These are phyloP conservation scores for Prochilodus magdalenae DNA, from an alignment of 2,113 vertebrate genomes.

Conservation along the genomic window DNA sequence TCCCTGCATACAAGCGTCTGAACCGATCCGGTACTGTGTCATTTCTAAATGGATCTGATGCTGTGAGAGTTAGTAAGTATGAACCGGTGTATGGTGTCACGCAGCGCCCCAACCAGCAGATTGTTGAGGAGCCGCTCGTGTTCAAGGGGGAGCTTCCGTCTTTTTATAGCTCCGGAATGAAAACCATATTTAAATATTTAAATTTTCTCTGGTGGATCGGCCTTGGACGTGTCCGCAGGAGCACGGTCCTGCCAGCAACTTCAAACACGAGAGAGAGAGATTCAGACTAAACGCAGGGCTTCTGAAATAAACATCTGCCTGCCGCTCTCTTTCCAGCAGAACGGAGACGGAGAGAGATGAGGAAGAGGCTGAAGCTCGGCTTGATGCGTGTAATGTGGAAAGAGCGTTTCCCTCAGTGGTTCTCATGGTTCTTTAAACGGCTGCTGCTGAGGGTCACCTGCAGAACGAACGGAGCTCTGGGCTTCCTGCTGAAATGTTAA, in stretches of 20 bases:
- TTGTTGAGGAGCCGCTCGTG: background rate
- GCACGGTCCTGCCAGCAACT: background rate
- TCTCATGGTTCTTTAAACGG: background rate
- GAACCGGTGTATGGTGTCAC: background rate
- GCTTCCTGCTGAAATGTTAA: constrained; percentile 13
- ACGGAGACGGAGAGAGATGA: background rate
- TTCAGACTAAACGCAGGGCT: background rate
- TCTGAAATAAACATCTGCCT: constrained; percentile 5
- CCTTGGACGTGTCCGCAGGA: constrained; percentile 10
- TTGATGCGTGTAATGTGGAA: background rate
- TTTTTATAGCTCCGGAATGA: constrained; percentile 26
- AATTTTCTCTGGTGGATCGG: constrained; percentile 24
- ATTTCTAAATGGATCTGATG: background rate
- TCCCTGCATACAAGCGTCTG: too few relatives aligned
- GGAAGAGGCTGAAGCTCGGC: background rate
- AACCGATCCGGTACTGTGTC: background rate
- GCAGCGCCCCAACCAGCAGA: background rate
- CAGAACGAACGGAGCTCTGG: background rate
- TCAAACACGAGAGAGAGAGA: background rate
- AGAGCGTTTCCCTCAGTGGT: background rate
- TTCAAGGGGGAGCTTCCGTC: background rate
- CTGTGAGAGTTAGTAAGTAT: background rate
- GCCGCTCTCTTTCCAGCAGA: background rate
- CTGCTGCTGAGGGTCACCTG: background rate
- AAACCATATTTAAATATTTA: constrained; percentile 41